Evolutionary conservation across 2,888 invertebrate species (phyloP).

Genomic region (Shargacucullia verbasci): DNA sequence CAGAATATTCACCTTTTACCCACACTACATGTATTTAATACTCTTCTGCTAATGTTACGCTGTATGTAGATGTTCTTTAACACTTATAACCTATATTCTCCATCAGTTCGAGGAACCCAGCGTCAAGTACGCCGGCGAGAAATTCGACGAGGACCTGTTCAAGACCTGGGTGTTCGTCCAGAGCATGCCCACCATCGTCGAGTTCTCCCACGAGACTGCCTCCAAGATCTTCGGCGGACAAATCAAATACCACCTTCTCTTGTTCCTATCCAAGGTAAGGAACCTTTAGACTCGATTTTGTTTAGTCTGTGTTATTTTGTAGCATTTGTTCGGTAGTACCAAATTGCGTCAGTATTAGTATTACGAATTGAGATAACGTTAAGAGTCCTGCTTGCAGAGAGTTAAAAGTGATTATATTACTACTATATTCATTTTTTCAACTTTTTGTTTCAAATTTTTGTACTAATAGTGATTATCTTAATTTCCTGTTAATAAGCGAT

Average conservation of each 20-base stretch:
- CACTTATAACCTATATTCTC: conserved; percentile 4
- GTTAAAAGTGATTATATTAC: conserved; percentile 2
- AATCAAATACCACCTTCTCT: conserved; percentile 98
- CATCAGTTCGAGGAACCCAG: conserved; percentile 95
- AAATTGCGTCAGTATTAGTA: too few species aligned
- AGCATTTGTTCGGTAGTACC: too few species aligned
- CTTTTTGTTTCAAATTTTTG: too few species aligned
- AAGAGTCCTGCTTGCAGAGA: background rate
- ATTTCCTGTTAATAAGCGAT: background rate
- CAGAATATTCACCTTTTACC: too few species aligned
- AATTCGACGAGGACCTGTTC: conserved; percentile 90
- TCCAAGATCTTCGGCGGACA: conserved; percentile 99
- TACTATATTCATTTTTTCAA: background rate
- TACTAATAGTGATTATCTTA: too few species aligned
- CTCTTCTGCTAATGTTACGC: background rate
- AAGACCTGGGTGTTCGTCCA: conserved; percentile 95
- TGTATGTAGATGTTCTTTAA: background rate
- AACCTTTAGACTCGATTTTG: too few species aligned
- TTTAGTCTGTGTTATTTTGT: too few species aligned
- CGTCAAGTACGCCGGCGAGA: conserved; percentile 92
- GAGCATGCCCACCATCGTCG: conserved; percentile 96
- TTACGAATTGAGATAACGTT: background rate
- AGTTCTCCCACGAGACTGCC: conserved; percentile 99
- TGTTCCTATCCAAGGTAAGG: conserved; percentile 96
- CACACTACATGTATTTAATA: too few species aligned